Evolutionary conservation across 2,113 vertebrate genomes (phyloP), one percentile per base, ranked within the genome.

Genomic region (Phylloscopus trochiloides): DNA sequence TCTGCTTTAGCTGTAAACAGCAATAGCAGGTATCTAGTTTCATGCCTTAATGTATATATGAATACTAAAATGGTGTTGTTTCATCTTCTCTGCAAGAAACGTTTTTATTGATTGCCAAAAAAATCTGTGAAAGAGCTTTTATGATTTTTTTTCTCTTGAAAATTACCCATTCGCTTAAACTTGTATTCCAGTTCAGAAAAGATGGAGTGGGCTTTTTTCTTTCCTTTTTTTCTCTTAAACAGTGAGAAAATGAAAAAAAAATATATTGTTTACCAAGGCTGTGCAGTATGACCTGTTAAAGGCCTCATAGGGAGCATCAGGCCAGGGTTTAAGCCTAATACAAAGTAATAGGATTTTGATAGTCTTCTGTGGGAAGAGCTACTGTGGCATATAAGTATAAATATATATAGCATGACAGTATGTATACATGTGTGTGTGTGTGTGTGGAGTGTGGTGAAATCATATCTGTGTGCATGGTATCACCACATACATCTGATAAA

Each of bases 1-100:
- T 88, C 55, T 74, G 22, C 94, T 96, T 92, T 58, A 86, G 28
- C 72, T 84, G 59, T 77, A 94, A 86, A 75, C 55, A 86, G 87
- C 77, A 90, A 67, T 66, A 82, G 54, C 9, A 48, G 20, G 38
- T 86, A 74, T 61, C 55, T 80, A 21, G 10, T 86, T 95, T 86
- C 48, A 45, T 67, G 61, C n/a, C 36, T 77, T 86, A 63, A 75
- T 78, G n/a, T 61, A 43, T 65, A 72, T 43, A 63, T 81, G 88
- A 94, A 94, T 71, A 68, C n/a, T 77, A 62, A 97, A 83, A 92
- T 59, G 5, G 40, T 55, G 29, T 55, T 87, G 18, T 86, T 92
- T 88, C 52, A 51, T 88, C 58, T 82, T 70, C 58, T 86, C 80
- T 71, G 63, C 0, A 0, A 80, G 48, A 55, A 24, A 63, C 38